Base-by-base conservation (phyloP, 2,797 vertebrate genomes). In the Squalus acanthias region DNA sequence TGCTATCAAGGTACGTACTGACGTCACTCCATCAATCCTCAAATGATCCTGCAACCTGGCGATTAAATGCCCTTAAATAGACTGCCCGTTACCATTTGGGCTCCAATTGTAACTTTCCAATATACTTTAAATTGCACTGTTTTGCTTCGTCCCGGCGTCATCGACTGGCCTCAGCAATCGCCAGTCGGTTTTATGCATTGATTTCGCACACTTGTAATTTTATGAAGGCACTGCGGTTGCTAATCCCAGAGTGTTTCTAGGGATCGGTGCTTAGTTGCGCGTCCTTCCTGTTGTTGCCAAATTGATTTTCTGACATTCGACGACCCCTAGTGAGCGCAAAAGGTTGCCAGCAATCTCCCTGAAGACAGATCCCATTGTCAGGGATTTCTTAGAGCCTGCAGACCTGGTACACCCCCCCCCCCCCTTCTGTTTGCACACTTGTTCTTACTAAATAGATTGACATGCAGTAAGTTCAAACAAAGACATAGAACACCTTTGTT, bases 11-110 rank as follows among this genome's bases (percentile, higher is more conserved):
- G 98, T 98, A 97, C 96, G 96, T 95, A 96, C 97, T 98, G 98
- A 98, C 97, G 97, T 98, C 97, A 98, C 97, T 96, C 97, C 96
- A 97, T 98, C 97, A 97, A 97, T 98, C 97, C 97, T 97, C 97
- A 97, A 96, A 97, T 98, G 98, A 97, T 98, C 97, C 97, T 96
- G 65, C 65, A 69, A 93, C 63, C 94, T 72, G 70, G 46, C 70
- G 94, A 95, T 95, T 74, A 74, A 95, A 95, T 95, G 22, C 46
- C 46, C 46, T 50, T 53, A 33, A 95, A 69, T 53, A 74, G 94
- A 39, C 20, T 93, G 91, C 50, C 13, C 50, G 7, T 70, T 26
- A 17, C 69, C 50, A 53, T 50, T 67, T 74, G 26, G n/a, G 39
- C 91, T 67, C 46, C 69, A 12, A 33, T 24, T 72, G 69, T 57